Conservation (phyloP, 37 sponge, comb jelly and placozoan genomes). For the Amphimedon queenslandica region DNA sequence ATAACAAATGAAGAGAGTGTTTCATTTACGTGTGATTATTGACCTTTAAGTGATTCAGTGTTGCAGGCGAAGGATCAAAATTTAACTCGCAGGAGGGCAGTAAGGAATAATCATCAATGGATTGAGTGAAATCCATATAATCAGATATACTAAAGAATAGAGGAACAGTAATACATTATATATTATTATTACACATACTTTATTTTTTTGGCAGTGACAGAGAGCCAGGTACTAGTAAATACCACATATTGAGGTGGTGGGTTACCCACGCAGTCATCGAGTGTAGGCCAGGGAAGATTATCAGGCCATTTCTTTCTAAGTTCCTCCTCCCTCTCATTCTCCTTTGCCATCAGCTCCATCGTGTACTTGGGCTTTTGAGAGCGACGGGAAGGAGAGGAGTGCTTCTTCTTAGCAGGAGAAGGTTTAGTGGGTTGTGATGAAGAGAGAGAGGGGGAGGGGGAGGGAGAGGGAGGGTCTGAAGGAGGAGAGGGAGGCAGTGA, state of each 20-base stretch:
- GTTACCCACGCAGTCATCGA: conserved; percentile 47
- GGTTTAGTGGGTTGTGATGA: no score
- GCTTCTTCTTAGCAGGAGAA: background rate
- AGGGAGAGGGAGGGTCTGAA: background rate
- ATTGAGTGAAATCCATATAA: conserved; percentile 38
- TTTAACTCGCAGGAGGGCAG: conserved; percentile 50
- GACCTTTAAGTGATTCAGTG: conserved; percentile 52
- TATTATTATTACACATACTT: conserved; percentile 47
- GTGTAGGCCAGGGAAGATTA: conserved; percentile 39
- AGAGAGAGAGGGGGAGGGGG: background rate
- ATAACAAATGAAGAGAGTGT: background rate
- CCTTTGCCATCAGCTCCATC: conserved; percentile 4
- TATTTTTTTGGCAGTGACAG: conserved; percentile 66
- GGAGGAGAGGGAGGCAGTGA: background rate
- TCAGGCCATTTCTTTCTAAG: conserved; percentile 25
- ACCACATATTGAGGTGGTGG: conserved; percentile 30
- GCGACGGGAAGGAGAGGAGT: background rate
- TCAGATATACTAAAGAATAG: conserved; percentile 34
- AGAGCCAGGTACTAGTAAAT: conserved; percentile 75
- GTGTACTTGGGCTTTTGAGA: conserved; percentile 1
- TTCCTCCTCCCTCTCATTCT: conserved; percentile 5
- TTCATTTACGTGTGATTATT: background rate
- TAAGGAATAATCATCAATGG: conserved; percentile 28
- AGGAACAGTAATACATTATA: background rate
- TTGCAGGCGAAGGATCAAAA: conserved; percentile 20